Evolutionary conservation across 2,888 invertebrate species (phyloP).

Genomic region (Tinea trinotella): DNA sequence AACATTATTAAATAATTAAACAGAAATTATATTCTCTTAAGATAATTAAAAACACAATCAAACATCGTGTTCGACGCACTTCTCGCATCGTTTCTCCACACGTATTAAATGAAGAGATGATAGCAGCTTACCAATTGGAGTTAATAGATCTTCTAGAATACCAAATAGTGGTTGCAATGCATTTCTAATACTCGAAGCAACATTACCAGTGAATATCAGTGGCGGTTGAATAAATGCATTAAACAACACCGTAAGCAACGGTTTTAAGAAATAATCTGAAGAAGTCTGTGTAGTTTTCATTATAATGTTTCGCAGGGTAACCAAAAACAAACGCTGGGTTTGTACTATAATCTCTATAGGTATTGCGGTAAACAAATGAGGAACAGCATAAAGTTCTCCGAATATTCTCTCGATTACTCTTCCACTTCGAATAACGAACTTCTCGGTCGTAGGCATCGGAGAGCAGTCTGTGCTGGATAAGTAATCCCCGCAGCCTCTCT

Average conservation of each 20-base stretch:
- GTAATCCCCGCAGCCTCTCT: slow-evolving; percentile 32
- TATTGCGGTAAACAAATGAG: slow-evolving; percentile 75
- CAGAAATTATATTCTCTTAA: background rate
- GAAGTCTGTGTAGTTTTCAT: slow-evolving; percentile 32
- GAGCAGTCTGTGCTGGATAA: slow-evolving; percentile 30
- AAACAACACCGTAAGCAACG: slow-evolving; percentile 76
- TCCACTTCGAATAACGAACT: slow-evolving; percentile 11
- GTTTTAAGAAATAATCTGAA: slow-evolving; percentile 80
- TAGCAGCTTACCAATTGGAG: slow-evolving; percentile 35
- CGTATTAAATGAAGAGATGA: slow-evolving; percentile 34
- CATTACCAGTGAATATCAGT: slow-evolving; percentile 75
- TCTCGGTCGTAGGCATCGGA: slow-evolving; percentile 20
- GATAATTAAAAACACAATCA: background rate
- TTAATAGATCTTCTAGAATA: slow-evolving; percentile 32
- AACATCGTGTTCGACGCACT: background rate
- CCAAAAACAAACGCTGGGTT: slow-evolving; percentile 22
- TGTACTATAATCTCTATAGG: slow-evolving; percentile 76
- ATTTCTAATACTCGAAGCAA: slow-evolving; percentile 73
- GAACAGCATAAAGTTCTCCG: slow-evolving; percentile 36
- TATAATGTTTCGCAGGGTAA: slow-evolving; percentile 29
- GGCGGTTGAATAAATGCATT: slow-evolving; percentile 80
- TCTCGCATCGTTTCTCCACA: slow-evolving; percentile 23
- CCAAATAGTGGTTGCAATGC: slow-evolving; percentile 49
- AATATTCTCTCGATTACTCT: background rate
- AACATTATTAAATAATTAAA: too few species aligned